Conservation (phyloP, 64 coral and sea anemone genomes). For the Stichodactyla helianthus region DNA sequence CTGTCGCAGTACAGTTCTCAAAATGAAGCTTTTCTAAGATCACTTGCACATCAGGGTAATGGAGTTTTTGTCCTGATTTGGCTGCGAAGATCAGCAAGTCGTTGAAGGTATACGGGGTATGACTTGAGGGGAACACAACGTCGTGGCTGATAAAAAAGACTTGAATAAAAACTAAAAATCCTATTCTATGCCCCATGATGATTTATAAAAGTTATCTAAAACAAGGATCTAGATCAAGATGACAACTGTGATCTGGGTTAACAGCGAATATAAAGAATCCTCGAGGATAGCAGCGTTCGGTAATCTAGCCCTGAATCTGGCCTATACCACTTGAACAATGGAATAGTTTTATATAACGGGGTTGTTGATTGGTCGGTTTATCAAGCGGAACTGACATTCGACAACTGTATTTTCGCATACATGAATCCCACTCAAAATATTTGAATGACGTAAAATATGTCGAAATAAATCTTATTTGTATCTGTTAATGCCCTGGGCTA, state of each 20-base stretch:
- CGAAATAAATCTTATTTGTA: too few relatives aligned
- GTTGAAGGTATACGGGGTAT: neutral
- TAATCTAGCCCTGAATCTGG: too few relatives aligned
- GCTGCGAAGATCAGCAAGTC: neutral
- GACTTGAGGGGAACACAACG: neutral
- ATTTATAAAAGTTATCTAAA: too few relatives aligned
- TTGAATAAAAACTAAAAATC: neutral
- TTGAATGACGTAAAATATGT: too few relatives aligned
- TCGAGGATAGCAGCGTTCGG: neutral
- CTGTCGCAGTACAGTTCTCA: neutral
- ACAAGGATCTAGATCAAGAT: neutral
- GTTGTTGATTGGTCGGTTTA: neutral
- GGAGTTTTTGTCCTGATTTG: neutral
- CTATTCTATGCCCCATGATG: neutral
- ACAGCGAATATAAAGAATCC: neutral
- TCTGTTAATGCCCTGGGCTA: too few relatives aligned
- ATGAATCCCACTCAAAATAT: neutral
- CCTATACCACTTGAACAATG: neutral
- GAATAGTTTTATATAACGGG: neutral
- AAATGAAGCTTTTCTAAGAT: conserved; percentile 18
- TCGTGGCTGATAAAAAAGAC: neutral
- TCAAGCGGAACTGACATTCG: neutral
- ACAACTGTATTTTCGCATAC: too few relatives aligned
- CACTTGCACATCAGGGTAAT: neutral
- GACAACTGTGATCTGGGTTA: neutral